A percentile compares a stretch with the other conserved stretches of the same genome.
phyloP scores from a whole-genome alignment of 2,113 vertebrate species.

The Camelus dromedarius region DNA sequence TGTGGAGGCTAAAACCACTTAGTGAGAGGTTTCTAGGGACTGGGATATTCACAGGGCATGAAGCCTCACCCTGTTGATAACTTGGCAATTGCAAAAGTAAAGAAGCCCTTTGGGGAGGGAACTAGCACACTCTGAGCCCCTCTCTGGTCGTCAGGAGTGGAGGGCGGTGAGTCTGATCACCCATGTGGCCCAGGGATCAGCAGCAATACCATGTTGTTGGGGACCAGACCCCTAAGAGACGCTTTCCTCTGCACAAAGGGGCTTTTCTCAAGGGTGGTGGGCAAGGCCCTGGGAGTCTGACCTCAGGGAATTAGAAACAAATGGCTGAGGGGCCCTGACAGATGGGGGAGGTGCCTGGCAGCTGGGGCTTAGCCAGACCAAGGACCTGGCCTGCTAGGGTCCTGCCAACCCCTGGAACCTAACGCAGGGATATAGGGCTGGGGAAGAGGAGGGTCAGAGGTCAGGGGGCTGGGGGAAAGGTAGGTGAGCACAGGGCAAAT shows the following conservation, averaged over 20 bases:
- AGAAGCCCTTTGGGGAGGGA: neutral
- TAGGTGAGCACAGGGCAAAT: neutral
- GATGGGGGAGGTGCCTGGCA: neutral
- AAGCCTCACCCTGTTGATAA: neutral
- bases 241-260: neutral
- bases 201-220: neutral
- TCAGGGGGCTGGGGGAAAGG: neutral
- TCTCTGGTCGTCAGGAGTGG: neutral
- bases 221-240: neutral
- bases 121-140: neutral
- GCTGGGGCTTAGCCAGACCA: no score
- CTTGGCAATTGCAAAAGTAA: neutral
- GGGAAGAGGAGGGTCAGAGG: neutral
- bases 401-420: neutral
- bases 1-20: neutral
- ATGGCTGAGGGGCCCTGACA: neutral
- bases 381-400: no score
- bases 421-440: neutral
- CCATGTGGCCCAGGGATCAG: neutral
- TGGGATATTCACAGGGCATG: neutral
- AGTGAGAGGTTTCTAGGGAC: neutral
- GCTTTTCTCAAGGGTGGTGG: neutral
- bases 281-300: neutral
- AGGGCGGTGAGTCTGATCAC: neutral
- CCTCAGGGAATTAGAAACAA: neutral